Evolutionary conservation across 2,888 invertebrate species (phyloP).

Genomic region (Octonoba sinensis): DNA sequence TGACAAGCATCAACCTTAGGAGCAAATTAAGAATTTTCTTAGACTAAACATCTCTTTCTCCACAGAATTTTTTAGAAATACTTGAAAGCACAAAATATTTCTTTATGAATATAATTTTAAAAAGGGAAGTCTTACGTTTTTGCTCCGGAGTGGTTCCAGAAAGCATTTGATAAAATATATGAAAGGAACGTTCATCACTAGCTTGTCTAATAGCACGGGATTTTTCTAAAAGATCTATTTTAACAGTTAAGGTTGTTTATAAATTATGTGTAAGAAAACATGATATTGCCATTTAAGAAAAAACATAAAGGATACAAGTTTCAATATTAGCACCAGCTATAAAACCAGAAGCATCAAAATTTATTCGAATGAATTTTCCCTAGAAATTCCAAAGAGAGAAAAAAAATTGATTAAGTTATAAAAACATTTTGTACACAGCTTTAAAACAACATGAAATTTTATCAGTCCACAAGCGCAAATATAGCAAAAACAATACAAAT

Average conservation of each 20-base stretch:
- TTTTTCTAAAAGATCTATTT: constrained; percentile 89
- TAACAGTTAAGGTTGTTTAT: constrained; percentile 27
- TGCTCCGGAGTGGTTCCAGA: constrained; percentile 90
- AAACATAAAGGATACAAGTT: constrained; percentile 78
- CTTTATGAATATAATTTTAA: too few relatives aligned
- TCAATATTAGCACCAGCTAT: constrained; percentile 99
- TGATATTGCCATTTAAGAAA: neutral
- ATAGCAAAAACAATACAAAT: neutral
- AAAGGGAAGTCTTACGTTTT: constrained; percentile 74
- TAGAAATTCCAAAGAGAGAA: too few relatives aligned
- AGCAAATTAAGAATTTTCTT: too few relatives aligned
- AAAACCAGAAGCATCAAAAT: constrained; percentile 99
- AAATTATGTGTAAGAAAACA: neutral
- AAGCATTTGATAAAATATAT: constrained; percentile 98
- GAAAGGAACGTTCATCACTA: constrained; percentile 96
- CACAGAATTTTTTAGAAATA: too few relatives aligned
- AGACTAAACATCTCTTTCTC: too few relatives aligned
- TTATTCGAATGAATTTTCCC: constrained; percentile 99
- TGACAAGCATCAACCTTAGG: too few relatives aligned
- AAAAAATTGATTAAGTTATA: neutral
- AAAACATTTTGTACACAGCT: neutral
- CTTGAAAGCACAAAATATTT: too few relatives aligned
- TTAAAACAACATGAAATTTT: neutral
- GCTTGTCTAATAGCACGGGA: constrained; percentile 99
- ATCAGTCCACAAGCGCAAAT: neutral